A percentile compares a stretch with the other conserved stretches of the same genome.
phyloP scores from a whole-genome alignment of 2,797 vertebrate genomes.

The Sitta carolinensis region DNA sequence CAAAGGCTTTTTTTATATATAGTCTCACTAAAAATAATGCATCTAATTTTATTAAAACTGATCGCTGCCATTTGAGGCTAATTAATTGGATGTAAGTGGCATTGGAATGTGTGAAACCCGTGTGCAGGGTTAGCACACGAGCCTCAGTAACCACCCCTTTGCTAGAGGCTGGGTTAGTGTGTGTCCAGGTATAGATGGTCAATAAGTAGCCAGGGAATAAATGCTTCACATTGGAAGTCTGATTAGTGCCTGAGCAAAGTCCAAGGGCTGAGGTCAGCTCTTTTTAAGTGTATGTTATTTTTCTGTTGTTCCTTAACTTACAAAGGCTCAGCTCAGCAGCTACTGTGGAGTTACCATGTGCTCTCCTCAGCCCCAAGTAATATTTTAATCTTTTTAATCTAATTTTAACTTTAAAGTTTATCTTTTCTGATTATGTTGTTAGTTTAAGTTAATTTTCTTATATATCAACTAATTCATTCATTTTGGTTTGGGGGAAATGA shows the following conservation, averaged over 20 bases:
- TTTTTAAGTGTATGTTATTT: neutral
- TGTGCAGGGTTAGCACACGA: neutral
- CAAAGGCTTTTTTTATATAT: neutral
- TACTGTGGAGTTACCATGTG: neutral
- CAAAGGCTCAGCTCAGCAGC: neutral
- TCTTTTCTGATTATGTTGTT: conserved; percentile 40
- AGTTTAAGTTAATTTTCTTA: conserved; percentile 45
- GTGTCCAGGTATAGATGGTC: conserved; percentile 24
- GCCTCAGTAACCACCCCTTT: neutral
- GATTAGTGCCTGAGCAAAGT: conserved; percentile 4
- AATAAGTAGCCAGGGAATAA: conserved; percentile 62
- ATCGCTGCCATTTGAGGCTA: neutral
- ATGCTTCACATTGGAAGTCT: neutral
- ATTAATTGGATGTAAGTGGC: neutral
- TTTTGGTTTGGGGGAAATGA: conserved; percentile 20
- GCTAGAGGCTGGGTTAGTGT: neutral
- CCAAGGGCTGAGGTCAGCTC: neutral
- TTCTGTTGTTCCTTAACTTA: neutral
- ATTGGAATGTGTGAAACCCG: neutral
- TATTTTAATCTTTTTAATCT: conserved; percentile 24
- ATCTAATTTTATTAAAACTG: neutral
- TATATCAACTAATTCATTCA: conserved; percentile 15
- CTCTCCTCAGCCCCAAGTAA: conserved; percentile 40
- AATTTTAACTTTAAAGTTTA: conserved; percentile 31
- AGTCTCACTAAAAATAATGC: neutral